phyloP scores from a whole-genome alignment of 2,888 invertebrate species.

The Conomelus anceps region DNA sequence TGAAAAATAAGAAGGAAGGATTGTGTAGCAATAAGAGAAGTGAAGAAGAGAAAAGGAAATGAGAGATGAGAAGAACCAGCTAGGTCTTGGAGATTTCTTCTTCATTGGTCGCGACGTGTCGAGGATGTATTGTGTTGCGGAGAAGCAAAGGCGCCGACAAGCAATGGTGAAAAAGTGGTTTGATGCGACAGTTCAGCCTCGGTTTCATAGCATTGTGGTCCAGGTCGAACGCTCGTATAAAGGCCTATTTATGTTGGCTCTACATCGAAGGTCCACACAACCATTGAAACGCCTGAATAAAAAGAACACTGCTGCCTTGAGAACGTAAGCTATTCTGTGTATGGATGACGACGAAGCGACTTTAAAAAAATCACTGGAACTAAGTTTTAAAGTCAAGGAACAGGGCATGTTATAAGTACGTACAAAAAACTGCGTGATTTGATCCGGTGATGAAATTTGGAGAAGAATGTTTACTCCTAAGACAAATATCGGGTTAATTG shows the following conservation, averaged over 20 bases:
- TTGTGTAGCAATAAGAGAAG: neutral
- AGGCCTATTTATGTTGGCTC: neutral
- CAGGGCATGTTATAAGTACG: neutral
- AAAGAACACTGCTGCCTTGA: neutral
- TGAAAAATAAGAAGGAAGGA: neutral
- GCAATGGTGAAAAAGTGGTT: neutral
- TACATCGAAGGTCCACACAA: neutral
- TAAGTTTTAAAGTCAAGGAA: neutral
- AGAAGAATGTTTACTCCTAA: neutral
- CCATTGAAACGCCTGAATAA: neutral
- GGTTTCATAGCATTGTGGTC: neutral
- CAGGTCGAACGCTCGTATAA: too few relatives aligned
- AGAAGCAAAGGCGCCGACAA: neutral
- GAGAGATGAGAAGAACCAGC: neutral
- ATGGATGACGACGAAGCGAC: neutral
- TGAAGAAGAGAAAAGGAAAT: neutral
- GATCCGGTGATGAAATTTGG: neutral
- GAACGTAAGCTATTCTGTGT: neutral
- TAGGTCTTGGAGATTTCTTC: neutral
- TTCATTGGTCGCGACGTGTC: neutral
- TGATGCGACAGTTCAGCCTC: neutral
- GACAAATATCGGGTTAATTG: neutral
- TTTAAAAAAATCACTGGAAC: too few relatives aligned
- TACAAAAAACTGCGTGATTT: neutral
- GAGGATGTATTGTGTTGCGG: neutral